These are phyloP conservation scores for Nephrocerus scutellatus DNA, from an alignment of 2,888 invertebrate genomes.

Conservation along the genomic window DNA sequence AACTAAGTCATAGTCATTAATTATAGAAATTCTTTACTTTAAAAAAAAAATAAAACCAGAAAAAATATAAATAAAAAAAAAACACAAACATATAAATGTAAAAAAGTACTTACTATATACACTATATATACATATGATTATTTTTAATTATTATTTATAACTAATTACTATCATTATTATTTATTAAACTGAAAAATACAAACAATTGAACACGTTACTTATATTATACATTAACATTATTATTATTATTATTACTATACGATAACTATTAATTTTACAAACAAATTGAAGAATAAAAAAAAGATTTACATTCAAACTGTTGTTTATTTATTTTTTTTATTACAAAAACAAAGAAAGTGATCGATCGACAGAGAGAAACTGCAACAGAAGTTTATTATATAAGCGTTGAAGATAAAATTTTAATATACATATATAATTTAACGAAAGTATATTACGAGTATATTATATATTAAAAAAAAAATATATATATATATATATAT, in stretches of 20 bases:
- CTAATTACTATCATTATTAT: slow-evolving; percentile 20
- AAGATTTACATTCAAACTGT: slow-evolving; percentile 5
- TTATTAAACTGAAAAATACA: too few relatives aligned
- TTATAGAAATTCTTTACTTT: too few relatives aligned
- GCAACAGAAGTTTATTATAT: too few relatives aligned
- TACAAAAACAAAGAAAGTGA: too few relatives aligned
- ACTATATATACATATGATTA: too few relatives aligned
- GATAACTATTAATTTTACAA: slow-evolving; percentile 12
- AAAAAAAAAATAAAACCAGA: slow-evolving; percentile 10
- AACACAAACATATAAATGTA: slow-evolving; percentile 18
- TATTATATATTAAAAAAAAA: slow-evolving; percentile 1
- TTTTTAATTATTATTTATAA: too few relatives aligned
- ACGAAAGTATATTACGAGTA: slow-evolving; percentile 9
- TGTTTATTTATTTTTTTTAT: too few relatives aligned
- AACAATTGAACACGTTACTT: too few relatives aligned
- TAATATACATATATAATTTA: slow-evolving; percentile 19
- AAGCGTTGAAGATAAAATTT: slow-evolving; percentile 22
- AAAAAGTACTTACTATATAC: slow-evolving; percentile 21
- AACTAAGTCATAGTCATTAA: too few relatives aligned
- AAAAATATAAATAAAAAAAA: slow-evolving; percentile 16
- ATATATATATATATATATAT: background rate
- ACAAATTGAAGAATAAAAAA: slow-evolving; percentile 9
- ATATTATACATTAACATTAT: slow-evolving; percentile 5
- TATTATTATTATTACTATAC: slow-evolving; percentile 9
- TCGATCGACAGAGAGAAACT: too few relatives aligned